phyloP scores from a whole-genome alignment of 2,797 vertebrate species.

The Neomorphus geoffroyi region DNA sequence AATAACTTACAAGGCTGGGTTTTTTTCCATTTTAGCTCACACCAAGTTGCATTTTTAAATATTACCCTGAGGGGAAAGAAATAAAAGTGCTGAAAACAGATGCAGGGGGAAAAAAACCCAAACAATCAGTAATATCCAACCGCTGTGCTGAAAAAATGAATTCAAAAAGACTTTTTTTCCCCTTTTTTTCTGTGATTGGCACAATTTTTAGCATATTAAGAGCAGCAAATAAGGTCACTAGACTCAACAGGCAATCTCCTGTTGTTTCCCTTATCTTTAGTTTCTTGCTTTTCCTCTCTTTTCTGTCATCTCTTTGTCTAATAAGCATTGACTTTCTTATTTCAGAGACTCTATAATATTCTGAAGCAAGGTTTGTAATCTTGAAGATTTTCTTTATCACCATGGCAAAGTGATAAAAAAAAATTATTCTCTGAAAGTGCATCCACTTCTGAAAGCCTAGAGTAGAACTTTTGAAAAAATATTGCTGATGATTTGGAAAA shows the following conservation, averaged over 20 bases:
- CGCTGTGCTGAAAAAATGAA: slow-evolving; percentile 23
- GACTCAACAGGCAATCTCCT: slow-evolving; percentile 37
- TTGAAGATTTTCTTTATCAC: slow-evolving; percentile 57
- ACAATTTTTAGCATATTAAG: slow-evolving; percentile 55
- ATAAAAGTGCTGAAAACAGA: slow-evolving; percentile 26
- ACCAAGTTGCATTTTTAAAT: slow-evolving; percentile 57
- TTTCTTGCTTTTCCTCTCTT: slow-evolving; percentile 36
- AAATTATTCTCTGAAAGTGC: not conserved
- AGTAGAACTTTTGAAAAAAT: not conserved
- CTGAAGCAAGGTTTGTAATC: slow-evolving; percentile 44
- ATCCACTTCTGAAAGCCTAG: slow-evolving; percentile 20
- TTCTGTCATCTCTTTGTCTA: slow-evolving; percentile 55
- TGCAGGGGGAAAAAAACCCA: not conserved
- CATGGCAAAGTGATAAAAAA: slow-evolving; percentile 42
- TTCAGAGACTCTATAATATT: slow-evolving; percentile 62
- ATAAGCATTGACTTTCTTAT: slow-evolving; percentile 69
- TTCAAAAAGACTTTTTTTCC: not conserved
- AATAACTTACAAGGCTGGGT: slow-evolving; percentile 55
- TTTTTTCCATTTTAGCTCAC: slow-evolving; percentile 46
- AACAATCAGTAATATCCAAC: not conserved
- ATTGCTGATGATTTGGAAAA: not conserved
- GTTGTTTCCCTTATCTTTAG: slow-evolving; percentile 48
- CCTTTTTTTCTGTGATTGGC: not conserved
- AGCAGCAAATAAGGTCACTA: slow-evolving; percentile 60
- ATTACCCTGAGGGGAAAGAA: slow-evolving; percentile 31